Conservation (phyloP, 2,113 vertebrate species). For the Chauna torquata region DNA sequence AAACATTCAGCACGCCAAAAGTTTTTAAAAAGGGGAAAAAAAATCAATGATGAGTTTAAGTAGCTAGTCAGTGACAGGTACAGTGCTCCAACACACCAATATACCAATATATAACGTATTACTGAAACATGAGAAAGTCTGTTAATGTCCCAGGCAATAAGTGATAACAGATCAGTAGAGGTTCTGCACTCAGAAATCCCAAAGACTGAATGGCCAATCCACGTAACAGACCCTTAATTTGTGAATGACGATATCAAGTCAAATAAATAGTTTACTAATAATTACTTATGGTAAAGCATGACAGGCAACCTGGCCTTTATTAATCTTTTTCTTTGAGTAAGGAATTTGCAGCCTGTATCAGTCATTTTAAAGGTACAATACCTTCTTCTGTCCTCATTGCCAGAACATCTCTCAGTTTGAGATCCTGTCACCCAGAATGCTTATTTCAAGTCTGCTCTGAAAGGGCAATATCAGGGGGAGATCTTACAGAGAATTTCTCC, state of each 20-base stretch:
- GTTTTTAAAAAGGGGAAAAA: neutral
- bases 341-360: neutral
- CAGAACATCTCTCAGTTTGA: neutral
- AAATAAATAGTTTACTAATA: slow-evolving; percentile 23
- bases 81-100: neutral
- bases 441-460: neutral
- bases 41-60: slow-evolving; percentile 12
- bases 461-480: neutral
- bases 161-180: neutral
- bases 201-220: neutral
- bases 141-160: neutral
- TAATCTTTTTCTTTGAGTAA: neutral
- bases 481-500: neutral
- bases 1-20: neutral
- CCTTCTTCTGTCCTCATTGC: neutral
- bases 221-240: neutral
- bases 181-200: neutral
- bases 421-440: no score
- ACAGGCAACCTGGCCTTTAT: neutral
- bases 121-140: neutral
- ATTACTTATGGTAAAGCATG: slow-evolving; percentile 15
- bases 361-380: neutral
- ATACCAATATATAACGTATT: neutral
- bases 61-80: neutral
- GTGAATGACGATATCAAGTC: neutral